phyloP scores from a whole-genome alignment of 1,140 invertebrate genomes.

The Coboldia fuscipes region DNA sequence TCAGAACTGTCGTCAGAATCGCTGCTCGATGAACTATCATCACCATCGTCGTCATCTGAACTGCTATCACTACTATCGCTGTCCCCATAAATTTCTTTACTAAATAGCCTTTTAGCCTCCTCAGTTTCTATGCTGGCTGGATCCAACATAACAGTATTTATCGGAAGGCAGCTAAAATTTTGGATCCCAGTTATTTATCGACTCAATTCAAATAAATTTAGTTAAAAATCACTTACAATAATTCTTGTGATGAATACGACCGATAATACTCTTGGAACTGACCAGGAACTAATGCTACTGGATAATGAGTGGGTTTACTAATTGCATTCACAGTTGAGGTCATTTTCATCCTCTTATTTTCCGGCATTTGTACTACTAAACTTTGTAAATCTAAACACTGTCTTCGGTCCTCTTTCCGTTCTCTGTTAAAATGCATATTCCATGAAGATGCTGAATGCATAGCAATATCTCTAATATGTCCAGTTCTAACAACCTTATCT shows the following conservation, averaged over 20 bases:
- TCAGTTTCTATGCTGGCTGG: too few species aligned
- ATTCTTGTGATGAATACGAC: constrained; percentile 31
- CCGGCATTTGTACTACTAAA: constrained; percentile 10
- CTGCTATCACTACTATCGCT: constrained; percentile 9
- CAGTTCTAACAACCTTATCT: constrained; percentile 26
- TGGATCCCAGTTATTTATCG: constrained; percentile 1
- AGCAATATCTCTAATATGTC: constrained; percentile 66
- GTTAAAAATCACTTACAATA: constrained; percentile 29
- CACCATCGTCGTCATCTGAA: constrained; percentile 7
- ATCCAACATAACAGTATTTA: constrained; percentile 75
- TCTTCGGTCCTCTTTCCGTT: constrained; percentile 17
- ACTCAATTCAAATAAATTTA: neutral
- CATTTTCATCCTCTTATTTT: neutral
- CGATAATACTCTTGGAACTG: constrained; percentile 79
- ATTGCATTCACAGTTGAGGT: neutral
- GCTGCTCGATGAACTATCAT: constrained; percentile 11
- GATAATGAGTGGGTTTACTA: constrained; percentile 35
- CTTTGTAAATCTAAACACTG: constrained; percentile 18
- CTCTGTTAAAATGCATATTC: constrained; percentile 68
- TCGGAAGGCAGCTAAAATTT: constrained; percentile 39
- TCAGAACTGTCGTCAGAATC: constrained; percentile 6
- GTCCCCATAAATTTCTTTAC: constrained; percentile 6
- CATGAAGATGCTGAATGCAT: constrained; percentile 70
- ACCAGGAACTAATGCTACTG: constrained; percentile 75
- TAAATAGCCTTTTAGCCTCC: constrained; percentile 20